A percentile compares a stretch with the other conserved stretches of the same genome.
Conservation (phyloP, 2,797 vertebrate genomes). For the Scolopax rusticola region DNA sequence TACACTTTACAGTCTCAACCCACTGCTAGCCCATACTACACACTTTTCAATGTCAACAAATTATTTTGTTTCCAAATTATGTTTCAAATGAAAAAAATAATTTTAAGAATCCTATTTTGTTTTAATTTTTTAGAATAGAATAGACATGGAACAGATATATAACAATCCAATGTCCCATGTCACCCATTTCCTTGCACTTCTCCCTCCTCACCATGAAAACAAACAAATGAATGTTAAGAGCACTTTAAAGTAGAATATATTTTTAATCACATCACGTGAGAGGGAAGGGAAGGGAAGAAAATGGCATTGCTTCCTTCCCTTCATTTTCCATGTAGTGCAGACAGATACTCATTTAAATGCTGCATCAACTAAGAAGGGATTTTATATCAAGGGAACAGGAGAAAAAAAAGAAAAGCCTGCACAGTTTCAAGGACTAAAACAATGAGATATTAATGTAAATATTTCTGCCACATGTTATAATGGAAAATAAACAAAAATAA, state of each 20-base stretch:
- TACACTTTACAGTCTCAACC: neutral
- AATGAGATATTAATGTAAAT: neutral
- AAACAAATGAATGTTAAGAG: neutral
- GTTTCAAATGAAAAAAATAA: neutral
- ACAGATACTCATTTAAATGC: neutral
- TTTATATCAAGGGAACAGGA: neutral
- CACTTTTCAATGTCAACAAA: neutral
- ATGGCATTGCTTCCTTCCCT: neutral
- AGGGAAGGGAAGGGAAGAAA: neutral
- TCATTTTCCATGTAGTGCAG: neutral
- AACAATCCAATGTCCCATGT: neutral
- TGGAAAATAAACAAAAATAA: neutral
- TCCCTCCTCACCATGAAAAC: neutral
- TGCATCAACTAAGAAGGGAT: neutral
- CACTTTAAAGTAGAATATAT: neutral
- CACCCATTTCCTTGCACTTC: neutral
- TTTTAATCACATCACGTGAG: neutral
- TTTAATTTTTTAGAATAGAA: neutral
- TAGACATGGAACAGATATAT: neutral
- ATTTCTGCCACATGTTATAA: neutral
- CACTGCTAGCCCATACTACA: neutral
- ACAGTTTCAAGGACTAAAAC: neutral
- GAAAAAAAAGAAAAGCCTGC: rapidly evolving
- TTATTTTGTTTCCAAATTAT: neutral
- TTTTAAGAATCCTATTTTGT: too few species aligned